A percentile compares a stretch with the other conserved stretches of the same genome.
Evolutionary conservation across 1,140 invertebrate species (phyloP).

Genomic region (Zaprionus capensis): DNA sequence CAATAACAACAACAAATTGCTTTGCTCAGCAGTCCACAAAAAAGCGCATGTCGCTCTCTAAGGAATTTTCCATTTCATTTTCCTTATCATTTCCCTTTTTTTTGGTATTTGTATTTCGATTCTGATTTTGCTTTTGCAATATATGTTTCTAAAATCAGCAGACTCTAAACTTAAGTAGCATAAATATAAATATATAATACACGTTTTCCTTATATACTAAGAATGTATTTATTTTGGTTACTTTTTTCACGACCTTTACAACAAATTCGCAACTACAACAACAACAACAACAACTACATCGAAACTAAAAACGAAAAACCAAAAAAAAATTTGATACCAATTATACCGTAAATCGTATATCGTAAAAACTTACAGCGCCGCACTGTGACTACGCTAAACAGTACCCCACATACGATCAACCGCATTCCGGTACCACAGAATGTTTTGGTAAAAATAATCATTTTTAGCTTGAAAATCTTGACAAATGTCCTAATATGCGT

Average conservation of each 20-base stretch:
- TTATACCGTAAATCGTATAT: conserved; percentile 38
- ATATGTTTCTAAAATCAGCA: conserved; percentile 1
- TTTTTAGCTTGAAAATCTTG: conserved; percentile 65
- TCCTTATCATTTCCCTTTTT: background rate
- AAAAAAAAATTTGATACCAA: conserved; percentile 56
- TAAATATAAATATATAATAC: conserved; percentile 42
- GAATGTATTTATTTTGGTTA: conserved; percentile 68
- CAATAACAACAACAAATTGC: conserved; percentile 31
- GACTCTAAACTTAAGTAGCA: conserved; percentile 44
- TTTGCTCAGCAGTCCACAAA: conserved; percentile 27
- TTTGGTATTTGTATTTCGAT: conserved; percentile 14
- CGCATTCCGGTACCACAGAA: conserved; percentile 84
- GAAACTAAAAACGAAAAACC: conserved; percentile 44
- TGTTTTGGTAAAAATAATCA: conserved; percentile 84
- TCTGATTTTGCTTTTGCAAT: conserved; percentile 32
- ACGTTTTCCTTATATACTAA: conserved; percentile 72
- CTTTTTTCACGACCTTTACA: conserved; percentile 70
- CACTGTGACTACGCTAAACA: conserved; percentile 85
- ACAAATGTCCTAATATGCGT: conserved; percentile 7
- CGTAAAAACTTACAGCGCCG: conserved; percentile 83
- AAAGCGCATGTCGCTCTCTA: conserved; percentile 39
- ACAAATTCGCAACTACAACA: conserved; percentile 45
- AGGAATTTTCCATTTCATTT: conserved; percentile 11
- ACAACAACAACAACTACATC: conserved; percentile 32
- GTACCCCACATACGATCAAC: conserved; percentile 84